phyloP scores from a whole-genome alignment of 2,113 vertebrate species.

The Chlamydotis undulata region DNA sequence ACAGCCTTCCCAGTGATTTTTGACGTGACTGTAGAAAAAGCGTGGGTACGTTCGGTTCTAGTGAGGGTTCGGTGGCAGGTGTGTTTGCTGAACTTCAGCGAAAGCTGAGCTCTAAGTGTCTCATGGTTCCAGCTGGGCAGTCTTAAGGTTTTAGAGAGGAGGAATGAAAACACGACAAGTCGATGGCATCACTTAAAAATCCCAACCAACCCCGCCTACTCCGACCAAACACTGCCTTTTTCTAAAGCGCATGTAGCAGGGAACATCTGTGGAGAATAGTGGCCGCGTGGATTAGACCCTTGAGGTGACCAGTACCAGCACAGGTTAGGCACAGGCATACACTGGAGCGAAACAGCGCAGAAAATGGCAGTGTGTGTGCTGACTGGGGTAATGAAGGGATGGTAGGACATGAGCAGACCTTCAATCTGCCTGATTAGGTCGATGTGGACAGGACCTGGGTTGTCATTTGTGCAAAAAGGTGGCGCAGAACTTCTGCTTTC shows the following conservation, averaged over 20 bases:
- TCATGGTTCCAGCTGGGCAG: background rate
- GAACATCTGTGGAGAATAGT: accelerated
- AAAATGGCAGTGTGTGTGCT: background rate
- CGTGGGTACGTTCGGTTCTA: accelerated
- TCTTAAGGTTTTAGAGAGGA: background rate
- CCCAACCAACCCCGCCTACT: background rate
- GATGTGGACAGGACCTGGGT: background rate
- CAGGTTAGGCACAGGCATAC: background rate
- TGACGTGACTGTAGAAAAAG: accelerated
- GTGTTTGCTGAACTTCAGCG: background rate
- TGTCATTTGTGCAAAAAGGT: accelerated
- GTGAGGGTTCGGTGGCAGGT: background rate
- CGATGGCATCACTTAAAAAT: background rate
- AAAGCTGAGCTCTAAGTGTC: accelerated
- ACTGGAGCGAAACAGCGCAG: accelerated
- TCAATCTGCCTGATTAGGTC: background rate
- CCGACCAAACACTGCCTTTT: background rate
- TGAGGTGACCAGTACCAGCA: background rate
- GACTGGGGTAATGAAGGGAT: background rate
- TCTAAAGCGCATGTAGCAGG: background rate
- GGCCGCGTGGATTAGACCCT: accelerated
- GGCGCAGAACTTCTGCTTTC: background rate
- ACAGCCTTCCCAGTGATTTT: background rate
- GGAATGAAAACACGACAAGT: background rate
- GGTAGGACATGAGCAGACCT: background rate